phyloP scores from a whole-genome alignment of 2,797 vertebrate genomes.

The Spinibarbus caldwelli region DNA sequence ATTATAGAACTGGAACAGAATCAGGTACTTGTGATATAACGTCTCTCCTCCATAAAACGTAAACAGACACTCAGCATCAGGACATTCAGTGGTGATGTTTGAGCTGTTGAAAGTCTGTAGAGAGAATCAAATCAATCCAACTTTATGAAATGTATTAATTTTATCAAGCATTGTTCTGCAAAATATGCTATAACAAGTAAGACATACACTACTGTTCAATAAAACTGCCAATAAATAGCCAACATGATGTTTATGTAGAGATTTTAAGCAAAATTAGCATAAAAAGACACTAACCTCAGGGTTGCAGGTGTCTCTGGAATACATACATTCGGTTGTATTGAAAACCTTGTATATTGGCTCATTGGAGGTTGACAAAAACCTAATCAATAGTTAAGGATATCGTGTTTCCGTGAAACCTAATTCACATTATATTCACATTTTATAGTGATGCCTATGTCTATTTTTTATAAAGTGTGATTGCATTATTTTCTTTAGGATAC shows the following conservation, averaged over 20 bases:
- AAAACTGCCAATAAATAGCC: background rate
- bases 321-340: constrained; percentile 76
- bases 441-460: background rate
- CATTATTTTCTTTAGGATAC: constrained; percentile 81
- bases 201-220: background rate
- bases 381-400: constrained; percentile 78
- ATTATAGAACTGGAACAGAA: constrained; percentile 93
- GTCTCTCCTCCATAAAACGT: constrained; percentile 94
- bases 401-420: background rate
- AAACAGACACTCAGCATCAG: constrained; percentile 87
- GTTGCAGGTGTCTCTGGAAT: constrained; percentile 78
- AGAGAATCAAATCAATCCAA: constrained; percentile 31
- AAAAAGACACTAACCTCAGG: constrained; percentile 79
- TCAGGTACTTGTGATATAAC: constrained; percentile 87
- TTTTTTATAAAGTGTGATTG: background rate
- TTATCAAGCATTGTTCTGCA: background rate
- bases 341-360: constrained; percentile 91
- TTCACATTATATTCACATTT: background rate
- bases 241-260: background rate
- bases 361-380: constrained; percentile 94
- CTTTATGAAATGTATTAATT: background rate
- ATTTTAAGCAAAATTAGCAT: background rate
- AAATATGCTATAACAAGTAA: background rate
- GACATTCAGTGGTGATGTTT: constrained; percentile 79
- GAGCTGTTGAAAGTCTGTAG: constrained; percentile 83